Evolutionary conservation across 2,797 vertebrate species (phyloP), one percentile per base, ranked within the genome.

Genomic region (Yasuhikotakia modesta): DNA sequence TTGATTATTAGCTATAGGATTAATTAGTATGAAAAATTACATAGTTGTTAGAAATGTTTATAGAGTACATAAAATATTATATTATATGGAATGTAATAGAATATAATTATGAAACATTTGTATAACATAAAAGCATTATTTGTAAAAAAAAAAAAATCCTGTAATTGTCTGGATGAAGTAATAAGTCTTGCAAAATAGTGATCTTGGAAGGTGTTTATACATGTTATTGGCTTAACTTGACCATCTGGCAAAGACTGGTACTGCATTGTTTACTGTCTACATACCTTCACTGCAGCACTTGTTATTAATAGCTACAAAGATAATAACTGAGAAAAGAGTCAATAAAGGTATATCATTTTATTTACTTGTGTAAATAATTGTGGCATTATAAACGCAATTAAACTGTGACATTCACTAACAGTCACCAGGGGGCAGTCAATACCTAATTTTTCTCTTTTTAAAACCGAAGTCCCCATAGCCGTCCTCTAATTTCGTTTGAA

Each of bases 391-490:
- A 52, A 50, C 7, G 19, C 16, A 22, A 24, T 32, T 53, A 5
- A n/a, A 58, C 30, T 69, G 74, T 61, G 8, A 35, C 35, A 24
- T 39, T 22, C 14, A 50, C 1, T 39, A 5, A 1, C 8, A 8
- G 27, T 69, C 65, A 16, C 53, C 65, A 76, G 74, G 43, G 65
- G 74, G 55, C 65, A 48, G 65, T 50, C 68, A 32, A 60, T 5
- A 45, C 39, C 57, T 16, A 30, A 1, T 14, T 39, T 46, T 30
- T 3, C 1, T 12, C 43, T 32, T 35, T 4, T 7, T n/a, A n/a
- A 58, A 2, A 12, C 22, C n/a, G 1, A 8, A 22, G 14, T 35
- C 10, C 11, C 5, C 14, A 22, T 10, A 21, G 8, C n/a, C n/a
- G 3, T 22, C 30, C 61, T 14, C 16, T 52, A 5, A 22, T 50